Percentiles rank a stretch among this genome's conserved stretches.
phyloP scores from a whole-genome alignment of 2,888 invertebrate genomes.

The Euphydryas editha region DNA sequence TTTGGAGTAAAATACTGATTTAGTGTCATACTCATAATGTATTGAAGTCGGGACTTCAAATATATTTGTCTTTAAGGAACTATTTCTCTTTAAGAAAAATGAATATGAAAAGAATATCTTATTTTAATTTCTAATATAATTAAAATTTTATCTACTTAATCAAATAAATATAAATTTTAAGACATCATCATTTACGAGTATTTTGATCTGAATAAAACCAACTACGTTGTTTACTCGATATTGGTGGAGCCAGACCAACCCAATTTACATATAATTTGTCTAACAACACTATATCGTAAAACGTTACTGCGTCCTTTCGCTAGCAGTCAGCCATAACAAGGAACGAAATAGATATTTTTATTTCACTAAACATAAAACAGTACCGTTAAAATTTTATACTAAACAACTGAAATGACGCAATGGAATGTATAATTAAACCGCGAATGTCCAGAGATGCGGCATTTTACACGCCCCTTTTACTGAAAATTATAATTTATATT shows the following conservation, averaged over 20 bases:
- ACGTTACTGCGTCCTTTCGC: conserved; percentile 14
- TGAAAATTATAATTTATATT: conserved; percentile 22
- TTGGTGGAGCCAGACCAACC: not conserved
- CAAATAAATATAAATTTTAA: not conserved
- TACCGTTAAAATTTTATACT: conserved; percentile 14
- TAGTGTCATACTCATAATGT: too few species aligned
- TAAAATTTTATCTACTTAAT: too few species aligned
- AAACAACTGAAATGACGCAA: conserved; percentile 20
- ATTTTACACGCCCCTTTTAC: conserved; percentile 20
- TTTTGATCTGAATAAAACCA: not conserved
- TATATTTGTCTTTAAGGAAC: too few species aligned
- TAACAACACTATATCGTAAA: conserved; percentile 25
- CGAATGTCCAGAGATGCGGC: conserved; percentile 8
- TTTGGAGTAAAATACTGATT: too few species aligned
- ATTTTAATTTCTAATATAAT: too few species aligned
- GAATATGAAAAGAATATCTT: too few species aligned
- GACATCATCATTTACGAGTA: not conserved
- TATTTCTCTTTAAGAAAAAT: too few species aligned
- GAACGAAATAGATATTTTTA: conserved; percentile 14
- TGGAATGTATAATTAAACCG: conserved; percentile 26
- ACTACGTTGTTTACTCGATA: not conserved
- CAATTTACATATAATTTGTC: conserved; percentile 23
- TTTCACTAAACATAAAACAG: conserved; percentile 4
- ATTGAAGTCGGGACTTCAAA: too few species aligned
- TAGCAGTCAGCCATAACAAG: conserved; percentile 4